Percentiles rank a stretch among this genome's conserved stretches.
Conservation (phyloP, 2,888 invertebrate genomes). For the Herminia tarsipennalis region DNA sequence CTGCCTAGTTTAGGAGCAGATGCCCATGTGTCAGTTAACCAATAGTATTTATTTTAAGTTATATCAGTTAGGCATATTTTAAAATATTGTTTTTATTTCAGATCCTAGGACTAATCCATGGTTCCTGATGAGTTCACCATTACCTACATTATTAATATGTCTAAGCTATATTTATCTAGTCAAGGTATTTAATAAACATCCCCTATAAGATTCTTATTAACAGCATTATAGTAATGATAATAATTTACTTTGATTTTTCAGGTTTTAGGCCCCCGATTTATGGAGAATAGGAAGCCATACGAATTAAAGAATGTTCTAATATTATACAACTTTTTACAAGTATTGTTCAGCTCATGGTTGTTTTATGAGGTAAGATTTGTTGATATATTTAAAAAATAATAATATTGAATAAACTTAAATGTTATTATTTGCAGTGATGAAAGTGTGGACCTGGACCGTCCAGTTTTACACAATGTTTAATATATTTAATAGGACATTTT, state of each 20-base stretch:
- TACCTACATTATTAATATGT: conserved; percentile 96
- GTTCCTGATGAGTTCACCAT: conserved; percentile 97
- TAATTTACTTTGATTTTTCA: conserved; percentile 64
- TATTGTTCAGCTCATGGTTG: conserved; percentile 95
- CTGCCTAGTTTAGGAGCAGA: no score
- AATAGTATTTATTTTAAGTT: no score
- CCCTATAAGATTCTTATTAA: neutral
- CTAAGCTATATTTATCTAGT: conserved; percentile 95
- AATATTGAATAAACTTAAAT: neutral
- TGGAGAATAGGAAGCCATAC: conserved; percentile 96
- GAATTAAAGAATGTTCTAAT: conserved; percentile 92
- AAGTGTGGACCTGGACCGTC: no score
- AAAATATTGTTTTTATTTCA: conserved; percentile 76
- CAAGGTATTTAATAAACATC: conserved; percentile 84
- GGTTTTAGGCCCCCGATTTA: conserved; percentile 94
- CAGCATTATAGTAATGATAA: neutral
- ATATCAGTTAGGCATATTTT: no score
- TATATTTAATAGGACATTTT: no score
- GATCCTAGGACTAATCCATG: conserved; percentile 95
- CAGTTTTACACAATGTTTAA: no score
- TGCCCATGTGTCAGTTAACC: no score
- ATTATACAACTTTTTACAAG: conserved; percentile 95
- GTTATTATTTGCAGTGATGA: neutral
- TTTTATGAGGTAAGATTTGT: conserved; percentile 93
- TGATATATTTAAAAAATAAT: no score